Conservation (phyloP, 1,140 invertebrate genomes). For the Drosophila paulistorum region DNA sequence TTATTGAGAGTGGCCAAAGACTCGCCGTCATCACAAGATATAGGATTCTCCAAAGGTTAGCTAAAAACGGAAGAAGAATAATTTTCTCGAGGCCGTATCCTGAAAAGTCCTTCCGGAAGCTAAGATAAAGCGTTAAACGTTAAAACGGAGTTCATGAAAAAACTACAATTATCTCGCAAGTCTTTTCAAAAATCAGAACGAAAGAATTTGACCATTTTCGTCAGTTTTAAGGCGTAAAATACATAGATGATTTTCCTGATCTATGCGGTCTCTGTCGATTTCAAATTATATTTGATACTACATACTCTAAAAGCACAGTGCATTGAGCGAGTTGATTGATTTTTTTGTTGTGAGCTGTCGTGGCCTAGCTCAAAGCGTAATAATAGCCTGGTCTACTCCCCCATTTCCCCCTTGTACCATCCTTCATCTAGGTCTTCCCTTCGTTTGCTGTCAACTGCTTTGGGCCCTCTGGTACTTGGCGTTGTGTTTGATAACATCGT, state of each 20-base stretch:
- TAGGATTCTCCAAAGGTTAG: background rate
- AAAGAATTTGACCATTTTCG: too few relatives aligned
- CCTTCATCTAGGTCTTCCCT: background rate
- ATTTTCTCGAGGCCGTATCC: too few relatives aligned
- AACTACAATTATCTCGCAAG: too few relatives aligned
- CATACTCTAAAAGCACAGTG: conserved; percentile 17
- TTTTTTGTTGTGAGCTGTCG: conserved; percentile 45
- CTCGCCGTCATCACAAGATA: background rate
- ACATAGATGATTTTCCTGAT: too few relatives aligned
- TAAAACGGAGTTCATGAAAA: too few relatives aligned
- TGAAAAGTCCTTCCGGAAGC: too few relatives aligned
- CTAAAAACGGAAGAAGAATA: too few relatives aligned
- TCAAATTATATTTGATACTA: too few relatives aligned
- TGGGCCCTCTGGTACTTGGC: conserved; percentile 62
- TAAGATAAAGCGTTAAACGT: too few relatives aligned
- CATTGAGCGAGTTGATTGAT: conserved; percentile 62
- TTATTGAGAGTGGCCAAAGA: conserved; percentile 19
- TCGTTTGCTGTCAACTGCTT: conserved; percentile 37
- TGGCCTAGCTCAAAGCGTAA: conserved; percentile 48
- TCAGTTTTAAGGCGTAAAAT: too few relatives aligned
- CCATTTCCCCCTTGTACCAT: background rate
- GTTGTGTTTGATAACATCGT: conserved; percentile 78
- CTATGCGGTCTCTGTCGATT: too few relatives aligned
- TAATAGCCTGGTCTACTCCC: conserved; percentile 41
- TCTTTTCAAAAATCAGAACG: too few relatives aligned